These are phyloP conservation scores for Grantiella picta DNA, from an alignment of 2,113 vertebrate genomes.

Conservation along the genomic window DNA sequence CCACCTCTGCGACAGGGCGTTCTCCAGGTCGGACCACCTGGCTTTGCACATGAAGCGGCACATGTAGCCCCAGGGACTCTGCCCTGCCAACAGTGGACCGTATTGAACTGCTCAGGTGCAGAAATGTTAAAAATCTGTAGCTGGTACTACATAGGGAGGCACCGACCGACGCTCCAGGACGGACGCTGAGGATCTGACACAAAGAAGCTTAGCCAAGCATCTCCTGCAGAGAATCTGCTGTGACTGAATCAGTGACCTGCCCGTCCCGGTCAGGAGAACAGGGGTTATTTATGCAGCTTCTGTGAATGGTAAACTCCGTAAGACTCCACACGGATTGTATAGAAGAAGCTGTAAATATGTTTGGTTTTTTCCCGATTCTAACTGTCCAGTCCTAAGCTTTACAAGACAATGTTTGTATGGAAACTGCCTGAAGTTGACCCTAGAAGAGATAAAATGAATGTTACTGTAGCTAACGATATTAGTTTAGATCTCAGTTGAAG, in stretches of 20 bases:
- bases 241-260: background rate
- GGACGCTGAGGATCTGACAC: conserved; percentile 36
- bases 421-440: conserved; percentile 79
- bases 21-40: conserved; percentile 93
- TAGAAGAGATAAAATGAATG: conserved; percentile 72
- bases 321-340: conserved; percentile 38
- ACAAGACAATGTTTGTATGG: conserved; percentile 83
- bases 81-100: background rate
- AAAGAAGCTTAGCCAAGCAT: conserved; percentile 69
- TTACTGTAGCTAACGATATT: conserved; percentile 30
- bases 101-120: conserved; percentile 35
- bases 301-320: background rate
- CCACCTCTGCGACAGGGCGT: conserved; percentile 92
- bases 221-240: conserved; percentile 57
- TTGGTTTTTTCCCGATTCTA: background rate
- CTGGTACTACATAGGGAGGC: conserved; percentile 85
- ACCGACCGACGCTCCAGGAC: background rate
- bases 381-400: conserved; percentile 72
- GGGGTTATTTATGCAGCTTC: conserved; percentile 74
- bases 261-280: background rate
- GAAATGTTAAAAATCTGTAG: conserved; percentile 68
- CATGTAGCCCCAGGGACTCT: conserved; percentile 68
- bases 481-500: conserved; percentile 66
- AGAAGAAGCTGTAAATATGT: conserved; percentile 50
- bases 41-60: conserved; percentile 96